Base-by-base conservation (phyloP, 2,113 vertebrate species). In the Pleuronectes platessa region DNA sequence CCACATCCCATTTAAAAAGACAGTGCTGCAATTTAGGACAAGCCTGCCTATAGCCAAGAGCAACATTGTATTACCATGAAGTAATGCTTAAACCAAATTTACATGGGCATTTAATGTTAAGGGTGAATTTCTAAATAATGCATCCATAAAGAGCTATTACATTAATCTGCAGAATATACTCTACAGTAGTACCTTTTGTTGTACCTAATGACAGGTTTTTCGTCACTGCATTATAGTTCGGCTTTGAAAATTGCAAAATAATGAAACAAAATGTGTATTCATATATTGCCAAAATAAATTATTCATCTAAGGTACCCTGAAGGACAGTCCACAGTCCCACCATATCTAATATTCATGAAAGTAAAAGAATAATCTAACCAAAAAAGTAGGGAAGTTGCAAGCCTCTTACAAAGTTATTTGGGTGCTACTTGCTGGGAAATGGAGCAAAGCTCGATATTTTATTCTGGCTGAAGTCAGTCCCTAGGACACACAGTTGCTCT, bases 1-100 rank as follows among this genome's bases (percentile, higher is more conserved):
- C 86, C 82, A 81, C 89, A 85, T 86, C 82, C 68, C 84, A 90
- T 92, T 95, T 95, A 95, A 95, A 95, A 93, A 92, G 91, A 93
- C 93, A 93, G 95, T 7, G 83, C 84, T 83, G 74, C 64, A 80
- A 83, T 89, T 84, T 63, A 45, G 69, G 70, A 79, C 27, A 55
- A 77, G 74, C 20, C 61, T 68, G 26, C 23, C 42, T 27, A 27
- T 47, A 68, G 54, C 47, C 47, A 14, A 21, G 15, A 45, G 74
- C 6, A 76, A 76, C 71, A 49, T 71, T 55, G 54, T 6, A 61
- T 17, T 20, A 26, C 23, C 49, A 78, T 81, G 68, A 74, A 70
- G 61, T 68, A 63, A 71, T 61, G 61, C 18, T 21, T 7, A 15
- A 53, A 67, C 4, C 20, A 59, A 11, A 42, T 26, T 0, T 54